Evolutionary conservation across 1,140 invertebrate genomes (phyloP).

Genomic region (Ridgeia piscesae): DNA sequence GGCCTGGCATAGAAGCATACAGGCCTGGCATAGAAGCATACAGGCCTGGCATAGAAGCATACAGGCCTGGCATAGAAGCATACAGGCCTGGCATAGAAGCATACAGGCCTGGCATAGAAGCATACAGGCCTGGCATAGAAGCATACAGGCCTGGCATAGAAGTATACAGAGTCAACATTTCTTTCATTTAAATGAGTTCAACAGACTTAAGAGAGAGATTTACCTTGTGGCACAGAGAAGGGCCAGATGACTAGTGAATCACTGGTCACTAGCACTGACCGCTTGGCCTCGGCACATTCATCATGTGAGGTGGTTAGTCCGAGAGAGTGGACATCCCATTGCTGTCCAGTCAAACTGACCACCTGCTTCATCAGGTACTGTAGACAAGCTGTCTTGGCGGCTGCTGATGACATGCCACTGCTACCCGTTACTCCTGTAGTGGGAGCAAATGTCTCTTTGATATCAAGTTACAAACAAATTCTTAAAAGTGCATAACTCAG

Average conservation of each 20-base stretch:
- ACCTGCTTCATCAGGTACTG: slow-evolving; percentile 45
- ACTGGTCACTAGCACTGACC: background rate
- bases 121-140: too few species aligned
- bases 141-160: too few species aligned
- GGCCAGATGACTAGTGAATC: background rate
- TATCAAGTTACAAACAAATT: too few species aligned
- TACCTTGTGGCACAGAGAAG: background rate
- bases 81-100: too few species aligned
- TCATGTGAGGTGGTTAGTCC: slow-evolving; percentile 35
- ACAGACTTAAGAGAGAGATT: background rate
- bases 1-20: too few species aligned
- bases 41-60: too few species aligned
- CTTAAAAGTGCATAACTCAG: slow-evolving; percentile 32
- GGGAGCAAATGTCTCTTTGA: background rate
- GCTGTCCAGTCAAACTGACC: slow-evolving; percentile 35
- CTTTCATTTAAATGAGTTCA: background rate
- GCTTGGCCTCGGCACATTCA: background rate
- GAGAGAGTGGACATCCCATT: slow-evolving; percentile 35
- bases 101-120: too few species aligned
- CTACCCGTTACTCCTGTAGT: slow-evolving; percentile 30
- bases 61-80: too few species aligned
- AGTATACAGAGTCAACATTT: too few species aligned
- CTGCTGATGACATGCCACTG: slow-evolving; percentile 25
- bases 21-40: too few species aligned
- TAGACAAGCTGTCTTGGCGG: slow-evolving; percentile 36